Conservation (phyloP, 2,797 vertebrate species). For the Sparus aurata region DNA sequence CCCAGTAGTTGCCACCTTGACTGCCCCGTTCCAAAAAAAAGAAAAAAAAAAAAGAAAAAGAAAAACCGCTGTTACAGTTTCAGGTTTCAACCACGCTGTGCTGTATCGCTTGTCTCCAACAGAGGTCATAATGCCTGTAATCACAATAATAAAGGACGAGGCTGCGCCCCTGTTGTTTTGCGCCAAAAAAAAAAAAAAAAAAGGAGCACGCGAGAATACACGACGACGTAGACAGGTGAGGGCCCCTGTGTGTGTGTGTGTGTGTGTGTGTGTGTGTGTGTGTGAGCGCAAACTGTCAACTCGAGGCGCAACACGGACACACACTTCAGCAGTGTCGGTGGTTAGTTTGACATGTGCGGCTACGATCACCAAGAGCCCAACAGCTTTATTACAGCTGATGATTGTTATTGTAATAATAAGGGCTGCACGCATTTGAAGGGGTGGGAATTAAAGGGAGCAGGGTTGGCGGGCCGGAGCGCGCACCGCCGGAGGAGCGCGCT, state of each 20-base stretch:
- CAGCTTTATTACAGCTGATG: constrained; percentile 48
- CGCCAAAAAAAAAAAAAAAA: neutral
- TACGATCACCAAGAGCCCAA: constrained; percentile 25
- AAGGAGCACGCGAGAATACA: constrained; percentile 11
- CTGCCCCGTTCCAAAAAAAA: constrained; percentile 46
- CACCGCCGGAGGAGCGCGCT: constrained; percentile 60
- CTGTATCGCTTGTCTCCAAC: constrained; percentile 68
- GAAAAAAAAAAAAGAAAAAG: neutral
- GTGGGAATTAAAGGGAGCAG: constrained; percentile 50
- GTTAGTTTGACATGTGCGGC: constrained; percentile 28
- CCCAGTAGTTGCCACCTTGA: constrained; percentile 62
- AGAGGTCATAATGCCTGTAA: constrained; percentile 76
- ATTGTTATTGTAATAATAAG: constrained; percentile 56
- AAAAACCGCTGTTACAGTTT: constrained; percentile 54
- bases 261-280: neutral
- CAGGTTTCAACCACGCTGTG: constrained; percentile 61
- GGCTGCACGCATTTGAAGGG: constrained; percentile 49
- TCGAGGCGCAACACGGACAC: constrained; percentile 6
- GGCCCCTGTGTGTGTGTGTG: neutral
- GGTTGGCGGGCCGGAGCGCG: constrained; percentile 70
- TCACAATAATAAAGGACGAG: constrained; percentile 63
- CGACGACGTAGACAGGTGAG: constrained; percentile 23
- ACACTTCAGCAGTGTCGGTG: neutral
- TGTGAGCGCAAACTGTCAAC: constrained; percentile 16
- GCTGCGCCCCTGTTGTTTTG: constrained; percentile 35